Base-by-base conservation (phyloP, 2,113 vertebrate species). In the Misgurnus anguillicaudatus region DNA sequence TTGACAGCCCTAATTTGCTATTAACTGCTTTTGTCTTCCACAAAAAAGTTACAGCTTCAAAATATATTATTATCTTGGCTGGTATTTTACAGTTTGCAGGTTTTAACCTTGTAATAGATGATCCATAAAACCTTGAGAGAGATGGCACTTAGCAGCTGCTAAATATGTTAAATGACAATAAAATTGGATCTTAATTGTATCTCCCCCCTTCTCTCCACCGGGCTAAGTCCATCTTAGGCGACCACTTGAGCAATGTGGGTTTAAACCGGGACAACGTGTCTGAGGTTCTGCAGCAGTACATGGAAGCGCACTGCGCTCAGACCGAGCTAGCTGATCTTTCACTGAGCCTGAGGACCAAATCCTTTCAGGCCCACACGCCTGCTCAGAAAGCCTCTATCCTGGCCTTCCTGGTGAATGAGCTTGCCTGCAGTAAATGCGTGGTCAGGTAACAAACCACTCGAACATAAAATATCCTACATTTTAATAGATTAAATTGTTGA, bases 191-290 rank as follows among this genome's bases (percentile, higher is more conserved):
- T 45, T 7, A 16, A 57, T 4, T 17, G 55, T 14, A 11, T 58
- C 11, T 9, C 24, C 16, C 9, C 57, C 0, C 11, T 9, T 66
- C 13, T 72, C 58, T 90, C 85, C 65, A 82, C 83, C 93, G 94
- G 98, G 95, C 95, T 64, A 97, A 98, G 93, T 99, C 98, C 77
- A 94, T 96, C 91, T 94, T 99, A 74, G 98, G 98, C 51, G 97
- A 99, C 81, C 97, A 98, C 85, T 90, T 99, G 85, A 93, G 95
- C 87, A 98, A 97, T 6, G 94, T 99, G 83, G 97, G 96, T 81
- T 93, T 99, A 87, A 99, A 98, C 90, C 92, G 96, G 83, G 97
- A 99, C 89, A 99, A 98, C 10, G 97, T 99, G 62, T 99, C 98
- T 0, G 98, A 99, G 92, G 94, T 98, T 87, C 92, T 99, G 71